phyloP scores from a whole-genome alignment of 1,140 invertebrate species.

The Amyelois transitella region DNA sequence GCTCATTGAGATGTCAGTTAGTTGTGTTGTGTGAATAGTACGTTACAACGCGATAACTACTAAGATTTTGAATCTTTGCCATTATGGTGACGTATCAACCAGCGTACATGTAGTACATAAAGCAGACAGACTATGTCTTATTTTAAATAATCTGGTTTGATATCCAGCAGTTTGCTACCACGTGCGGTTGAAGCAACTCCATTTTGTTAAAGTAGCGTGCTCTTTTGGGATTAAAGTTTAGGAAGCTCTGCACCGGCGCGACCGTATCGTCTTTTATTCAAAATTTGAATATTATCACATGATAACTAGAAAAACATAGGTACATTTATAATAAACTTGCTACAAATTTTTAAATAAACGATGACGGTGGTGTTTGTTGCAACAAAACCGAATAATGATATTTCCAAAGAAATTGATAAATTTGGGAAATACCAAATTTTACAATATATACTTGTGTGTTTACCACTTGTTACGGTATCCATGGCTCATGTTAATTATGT shows the following conservation, averaged over 20 bases:
- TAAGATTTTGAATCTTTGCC: background rate
- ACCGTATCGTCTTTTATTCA: no score
- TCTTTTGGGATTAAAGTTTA: no score
- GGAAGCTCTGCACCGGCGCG: no score
- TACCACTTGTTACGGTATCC: slow-evolving; percentile 45
- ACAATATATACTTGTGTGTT: slow-evolving; percentile 48
- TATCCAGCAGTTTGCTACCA: no score
- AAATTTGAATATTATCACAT: no score
- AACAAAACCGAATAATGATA: background rate
- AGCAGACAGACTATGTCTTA: no score
- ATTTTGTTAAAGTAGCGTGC: no score
- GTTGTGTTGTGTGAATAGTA: no score
- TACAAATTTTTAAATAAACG: background rate
- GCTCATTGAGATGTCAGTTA: no score
- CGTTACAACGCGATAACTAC: no score
- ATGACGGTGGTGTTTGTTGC: slow-evolving; percentile 3
- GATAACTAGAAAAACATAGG: background rate
- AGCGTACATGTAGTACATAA: background rate
- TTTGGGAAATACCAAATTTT: slow-evolving; percentile 45
- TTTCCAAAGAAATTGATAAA: slow-evolving; percentile 16
- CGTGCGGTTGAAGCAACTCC: no score
- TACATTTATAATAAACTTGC: background rate
- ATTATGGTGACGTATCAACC: background rate
- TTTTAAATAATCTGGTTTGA: no score
- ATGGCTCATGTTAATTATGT: slow-evolving; percentile 60